Conservation (phyloP, 2,888 invertebrate genomes). For the Diplazon laetatorius region DNA sequence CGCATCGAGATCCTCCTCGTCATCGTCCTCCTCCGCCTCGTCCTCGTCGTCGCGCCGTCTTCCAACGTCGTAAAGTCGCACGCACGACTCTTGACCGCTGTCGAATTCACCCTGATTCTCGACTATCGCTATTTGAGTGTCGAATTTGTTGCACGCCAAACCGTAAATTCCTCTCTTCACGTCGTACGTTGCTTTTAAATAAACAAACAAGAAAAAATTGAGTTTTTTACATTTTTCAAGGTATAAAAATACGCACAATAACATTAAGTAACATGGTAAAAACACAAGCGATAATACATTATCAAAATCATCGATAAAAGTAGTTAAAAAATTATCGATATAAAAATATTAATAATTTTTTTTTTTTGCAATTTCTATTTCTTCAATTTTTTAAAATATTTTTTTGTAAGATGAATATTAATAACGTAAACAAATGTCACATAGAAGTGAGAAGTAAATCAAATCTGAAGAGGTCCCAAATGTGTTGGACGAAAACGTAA, state of each 20-base stretch:
- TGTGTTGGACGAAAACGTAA: too few species aligned
- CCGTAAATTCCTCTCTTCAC: slow-evolving; percentile 95
- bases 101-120: slow-evolving; percentile 94
- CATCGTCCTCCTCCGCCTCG: slow-evolving; percentile 89
- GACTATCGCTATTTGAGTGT: slow-evolving; percentile 94
- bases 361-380: too few species aligned
- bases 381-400: too few species aligned
- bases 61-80: slow-evolving; percentile 96
- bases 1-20: slow-evolving; percentile 85
- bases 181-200: slow-evolving; percentile 92
- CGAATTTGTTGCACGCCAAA: slow-evolving; percentile 91
- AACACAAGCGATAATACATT: not conserved
- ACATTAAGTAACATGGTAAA: too few species aligned
- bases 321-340: not conserved
- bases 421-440: too few species aligned
- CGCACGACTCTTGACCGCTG: slow-evolving; percentile 93
- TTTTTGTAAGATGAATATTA: too few species aligned
- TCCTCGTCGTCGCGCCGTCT: slow-evolving; percentile 94
- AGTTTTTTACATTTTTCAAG: too few species aligned
- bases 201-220: too few species aligned
- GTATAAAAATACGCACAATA: too few species aligned
- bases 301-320: not conserved
- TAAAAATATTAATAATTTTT: not conserved
- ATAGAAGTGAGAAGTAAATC: too few species aligned
- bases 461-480: too few species aligned